Evolutionary conservation across 2,888 invertebrate species (phyloP), one percentile per base, ranked within the genome.

Genomic region (Protonemura montana): DNA sequence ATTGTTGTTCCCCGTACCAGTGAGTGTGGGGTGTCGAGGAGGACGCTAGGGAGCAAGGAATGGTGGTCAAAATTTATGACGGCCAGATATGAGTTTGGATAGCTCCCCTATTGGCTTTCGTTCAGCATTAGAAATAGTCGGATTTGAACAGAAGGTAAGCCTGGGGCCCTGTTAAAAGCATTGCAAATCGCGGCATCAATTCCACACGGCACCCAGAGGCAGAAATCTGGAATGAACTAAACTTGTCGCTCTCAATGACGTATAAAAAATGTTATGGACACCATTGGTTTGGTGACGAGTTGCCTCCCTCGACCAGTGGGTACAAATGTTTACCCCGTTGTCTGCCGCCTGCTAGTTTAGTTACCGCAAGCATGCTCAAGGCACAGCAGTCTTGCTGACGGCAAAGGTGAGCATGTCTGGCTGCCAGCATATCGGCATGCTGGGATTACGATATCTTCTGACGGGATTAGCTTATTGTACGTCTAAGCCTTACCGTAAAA

Each of bases 51-150:
- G 78, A 78, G 29, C 78, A 27, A 28, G 59, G 59, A 59, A 59
- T 59, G n/a, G n/a, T 83, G 83, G 83, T 83, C 83, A 83, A 83
- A 83, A 83, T 83, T 83, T 83, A 83, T 83, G 41, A 59, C 42
- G n/a, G 42, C 28, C 41, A 41, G 83, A 42, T 83, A 83, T 83
- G 83, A 83, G 83, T 35, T 42, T 83, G 42, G 83, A 83, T 27
- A 59, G 59, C 59, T 59, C 59, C 59, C 59, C 59, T 21, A 59
- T 59, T 59, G 59, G 59, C 13, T 59, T 21, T 59, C 59, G 59
- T 59, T 59, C 59, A 59, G 59, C 59, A 59, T 59, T 59, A 59
- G 59, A 13, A 59, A 59, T 59, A 59, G 59, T 59, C 59, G 21
- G 59, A 59, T 59, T 59, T 21, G 59, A 59, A 21, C 59, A 10